Evolutionary conservation across 2,888 invertebrate species (phyloP).

Genomic region (Lycia hirtaria): DNA sequence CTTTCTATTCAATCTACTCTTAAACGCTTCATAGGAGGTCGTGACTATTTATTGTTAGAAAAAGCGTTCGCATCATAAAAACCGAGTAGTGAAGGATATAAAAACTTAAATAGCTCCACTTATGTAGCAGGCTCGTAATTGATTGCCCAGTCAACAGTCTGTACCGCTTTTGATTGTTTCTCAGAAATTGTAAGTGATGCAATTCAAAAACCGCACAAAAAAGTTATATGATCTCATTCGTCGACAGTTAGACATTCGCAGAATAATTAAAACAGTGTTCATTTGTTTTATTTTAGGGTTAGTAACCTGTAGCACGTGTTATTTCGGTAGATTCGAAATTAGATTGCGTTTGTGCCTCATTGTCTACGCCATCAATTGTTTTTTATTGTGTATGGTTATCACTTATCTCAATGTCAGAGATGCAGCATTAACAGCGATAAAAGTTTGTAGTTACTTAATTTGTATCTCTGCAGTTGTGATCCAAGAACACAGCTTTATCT

Average conservation of each 20-base stretch:
- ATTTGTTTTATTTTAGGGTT: conserved; percentile 20
- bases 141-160: conserved; percentile 16
- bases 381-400: not conserved
- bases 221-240: conserved; percentile 19
- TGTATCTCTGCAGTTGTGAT: too few relatives aligned
- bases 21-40: conserved; percentile 12
- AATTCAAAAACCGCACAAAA: conserved; percentile 3
- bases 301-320: conserved; percentile 19
- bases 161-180: conserved; percentile 17
- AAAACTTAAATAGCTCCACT: conserved; percentile 20
- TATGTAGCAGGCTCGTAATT: conserved; percentile 19
- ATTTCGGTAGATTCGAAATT: conserved; percentile 18
- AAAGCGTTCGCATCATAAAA: conserved; percentile 19
- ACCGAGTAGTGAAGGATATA: not conserved
- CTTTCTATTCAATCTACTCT: not conserved
- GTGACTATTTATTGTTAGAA: conserved; percentile 9
- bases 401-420: not conserved
- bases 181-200: conserved; percentile 22
- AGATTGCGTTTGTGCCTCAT: conserved; percentile 16
- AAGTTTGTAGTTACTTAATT: too few relatives aligned
- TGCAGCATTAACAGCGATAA: not conserved
- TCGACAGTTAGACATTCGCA: conserved; percentile 12
- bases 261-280: conserved; percentile 12
- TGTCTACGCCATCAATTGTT: conserved; percentile 11
- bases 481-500: too few relatives aligned